A percentile compares a stretch with the other conserved stretches of the same genome.
These are phyloP conservation scores for Saguinus midas DNA, from an alignment of 2,113 vertebrate species.

Conservation along the genomic window DNA sequence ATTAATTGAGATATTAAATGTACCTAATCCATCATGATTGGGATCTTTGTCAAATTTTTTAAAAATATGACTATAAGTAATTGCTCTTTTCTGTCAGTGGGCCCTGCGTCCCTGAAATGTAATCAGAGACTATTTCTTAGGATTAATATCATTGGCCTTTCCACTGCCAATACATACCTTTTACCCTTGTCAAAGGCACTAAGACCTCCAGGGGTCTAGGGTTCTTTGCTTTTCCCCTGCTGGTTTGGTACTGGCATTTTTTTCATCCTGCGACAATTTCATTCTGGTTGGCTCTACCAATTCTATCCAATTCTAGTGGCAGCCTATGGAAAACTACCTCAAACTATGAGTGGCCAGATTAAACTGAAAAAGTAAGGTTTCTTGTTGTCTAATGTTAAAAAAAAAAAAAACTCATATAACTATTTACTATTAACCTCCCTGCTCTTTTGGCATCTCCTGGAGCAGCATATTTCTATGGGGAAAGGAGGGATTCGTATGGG, in stretches of 20 bases:
- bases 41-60: slow-evolving; percentile 79
- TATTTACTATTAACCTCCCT: not conserved
- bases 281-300: not conserved
- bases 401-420: not conserved
- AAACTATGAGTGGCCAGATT: not conserved
- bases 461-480: not conserved
- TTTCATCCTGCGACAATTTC: slow-evolving; percentile 36
- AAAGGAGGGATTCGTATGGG: not conserved
- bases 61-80: slow-evolving; percentile 70
- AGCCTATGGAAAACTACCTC: not conserved
- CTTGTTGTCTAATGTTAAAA: not conserved
- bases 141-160: slow-evolving; percentile 23
- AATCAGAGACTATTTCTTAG: slow-evolving; percentile 44
- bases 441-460: not conserved
- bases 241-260: not conserved
- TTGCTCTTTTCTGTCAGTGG: slow-evolving; percentile 79
- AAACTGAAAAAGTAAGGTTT: not conserved
- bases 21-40: slow-evolving; percentile 86
- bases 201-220: not conserved
- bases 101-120: slow-evolving; percentile 5
- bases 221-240: slow-evolving; percentile 28
- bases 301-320: not conserved
- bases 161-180: not conserved
- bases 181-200: not conserved
- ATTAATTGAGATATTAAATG: slow-evolving; percentile 87